phyloP scores from a whole-genome alignment of 1,140 invertebrate species.

The Rhizoglyphus robini region DNA sequence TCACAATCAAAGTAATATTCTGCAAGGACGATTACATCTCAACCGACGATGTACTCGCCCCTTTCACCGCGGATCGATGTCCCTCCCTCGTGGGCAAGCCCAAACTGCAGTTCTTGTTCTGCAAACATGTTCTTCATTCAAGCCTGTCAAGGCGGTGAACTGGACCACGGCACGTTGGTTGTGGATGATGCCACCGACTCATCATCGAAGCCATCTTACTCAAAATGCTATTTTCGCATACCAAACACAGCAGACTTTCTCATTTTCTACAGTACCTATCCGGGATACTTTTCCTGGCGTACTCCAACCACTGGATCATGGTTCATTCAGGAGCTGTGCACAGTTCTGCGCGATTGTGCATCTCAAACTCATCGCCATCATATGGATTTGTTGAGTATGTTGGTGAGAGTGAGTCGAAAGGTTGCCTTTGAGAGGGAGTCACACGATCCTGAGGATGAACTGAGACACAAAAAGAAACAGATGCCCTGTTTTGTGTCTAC shows the following conservation, averaged over 20 bases:
- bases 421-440: constrained; percentile 40
- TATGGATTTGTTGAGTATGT: constrained; percentile 64
- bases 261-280: constrained; percentile 82
- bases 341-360: constrained; percentile 56
- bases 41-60: constrained; percentile 56
- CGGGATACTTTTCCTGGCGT: constrained; percentile 86
- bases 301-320: constrained; percentile 70
- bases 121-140: constrained; percentile 62
- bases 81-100: constrained; percentile 59
- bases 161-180: constrained; percentile 50
- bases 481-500: constrained; percentile 84
- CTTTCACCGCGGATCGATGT: too few relatives aligned
- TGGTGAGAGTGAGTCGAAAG: constrained; percentile 67
- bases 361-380: too few relatives aligned
- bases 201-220: constrained; percentile 22
- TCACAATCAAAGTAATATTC: neutral
- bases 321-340: constrained; percentile 84
- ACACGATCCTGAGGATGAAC: constrained; percentile 47
- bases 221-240: constrained; percentile 45
- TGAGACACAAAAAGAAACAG: too few relatives aligned
- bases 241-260: constrained; percentile 85
- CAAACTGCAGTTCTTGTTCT: constrained; percentile 88
- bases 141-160: constrained; percentile 72
- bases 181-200: constrained; percentile 17
- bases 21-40: constrained; percentile 43